Conservation (phyloP, 2,113 vertebrate species). For the Bombycilla garrulus region DNA sequence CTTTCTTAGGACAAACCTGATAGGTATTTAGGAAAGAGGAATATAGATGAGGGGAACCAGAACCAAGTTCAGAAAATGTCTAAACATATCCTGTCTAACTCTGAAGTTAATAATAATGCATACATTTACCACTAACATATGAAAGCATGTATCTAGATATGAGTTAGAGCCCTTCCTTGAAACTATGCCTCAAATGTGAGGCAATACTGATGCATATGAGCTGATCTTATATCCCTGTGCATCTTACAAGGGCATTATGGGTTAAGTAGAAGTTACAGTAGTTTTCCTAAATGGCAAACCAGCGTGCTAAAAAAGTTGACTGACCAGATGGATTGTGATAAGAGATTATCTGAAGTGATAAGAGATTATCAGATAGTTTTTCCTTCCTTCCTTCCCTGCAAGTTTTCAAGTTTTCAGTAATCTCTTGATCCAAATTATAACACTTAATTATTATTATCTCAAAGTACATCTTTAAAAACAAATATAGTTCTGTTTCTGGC, state of each 20-base stretch:
- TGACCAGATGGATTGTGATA: background rate
- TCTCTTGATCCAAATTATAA: background rate
- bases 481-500: background rate
- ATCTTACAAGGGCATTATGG: background rate
- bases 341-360: background rate
- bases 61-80: background rate
- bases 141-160: background rate
- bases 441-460: background rate
- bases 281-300: background rate
- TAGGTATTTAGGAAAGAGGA: background rate
- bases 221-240: background rate
- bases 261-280: background rate
- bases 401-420: background rate
- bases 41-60: background rate
- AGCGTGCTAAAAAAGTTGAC: background rate
- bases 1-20: background rate
- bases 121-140: background rate
- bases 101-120: background rate
- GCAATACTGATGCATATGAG: background rate
- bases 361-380: background rate
- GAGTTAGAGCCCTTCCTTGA: background rate
- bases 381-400: background rate
- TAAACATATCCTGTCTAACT: background rate
- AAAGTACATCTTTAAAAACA: background rate
- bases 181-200: background rate